phyloP scores from a whole-genome alignment of 2,888 invertebrate species.

The Trimorus sp. region DNA sequence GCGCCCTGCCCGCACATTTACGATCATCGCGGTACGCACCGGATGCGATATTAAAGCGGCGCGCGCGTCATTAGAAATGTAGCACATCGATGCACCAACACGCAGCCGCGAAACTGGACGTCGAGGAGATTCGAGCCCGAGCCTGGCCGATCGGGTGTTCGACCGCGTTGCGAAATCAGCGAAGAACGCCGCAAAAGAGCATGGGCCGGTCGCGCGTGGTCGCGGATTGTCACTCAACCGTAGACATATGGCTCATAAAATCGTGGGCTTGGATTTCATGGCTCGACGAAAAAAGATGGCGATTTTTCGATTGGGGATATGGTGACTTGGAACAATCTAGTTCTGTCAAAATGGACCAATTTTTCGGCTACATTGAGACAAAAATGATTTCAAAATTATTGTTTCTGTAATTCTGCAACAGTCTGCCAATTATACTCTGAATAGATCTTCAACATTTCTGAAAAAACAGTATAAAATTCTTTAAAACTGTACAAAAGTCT shows the following conservation, averaged over 20 bases:
- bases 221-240: constrained; percentile 68
- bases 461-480: no score
- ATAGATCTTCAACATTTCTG: no score
- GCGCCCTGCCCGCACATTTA: constrained; percentile 62
- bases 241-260: not conserved
- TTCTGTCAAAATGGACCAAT: no score
- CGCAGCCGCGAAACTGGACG: constrained; percentile 42
- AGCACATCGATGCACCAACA: constrained; percentile 54
- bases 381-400: no score
- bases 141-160: constrained; percentile 43
- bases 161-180: constrained; percentile 66
- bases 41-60: constrained; percentile 48
- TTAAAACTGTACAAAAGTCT: no score
- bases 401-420: no score
- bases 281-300: no score
- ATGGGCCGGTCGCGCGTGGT: constrained; percentile 67
- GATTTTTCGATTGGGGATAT: no score
- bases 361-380: no score
- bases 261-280: no score
- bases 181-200: constrained; percentile 63
- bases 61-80: constrained; percentile 59
- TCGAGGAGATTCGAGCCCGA: constrained; percentile 35
- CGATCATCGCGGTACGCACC: constrained; percentile 58
- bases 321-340: no score
- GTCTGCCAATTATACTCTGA: no score